Conservation (phyloP, 1,140 invertebrate species). For the Sitodiplosis mosellana region DNA sequence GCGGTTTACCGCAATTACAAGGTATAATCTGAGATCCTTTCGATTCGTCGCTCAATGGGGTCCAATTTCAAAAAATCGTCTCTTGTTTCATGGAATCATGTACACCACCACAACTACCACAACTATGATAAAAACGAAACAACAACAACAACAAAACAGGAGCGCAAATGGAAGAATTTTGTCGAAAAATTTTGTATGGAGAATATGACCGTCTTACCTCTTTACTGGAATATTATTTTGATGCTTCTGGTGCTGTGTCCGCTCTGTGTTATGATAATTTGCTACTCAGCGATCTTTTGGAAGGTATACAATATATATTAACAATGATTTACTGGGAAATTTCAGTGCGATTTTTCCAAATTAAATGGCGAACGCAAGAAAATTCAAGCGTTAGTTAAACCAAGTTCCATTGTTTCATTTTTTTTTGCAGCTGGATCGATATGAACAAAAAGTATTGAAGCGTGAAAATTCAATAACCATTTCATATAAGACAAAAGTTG, state of each 20-base stretch:
- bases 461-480: constrained; percentile 33
- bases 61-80: constrained; percentile 1
- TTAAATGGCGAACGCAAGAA: no score
- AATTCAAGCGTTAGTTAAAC: background rate
- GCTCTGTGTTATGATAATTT: constrained; percentile 42
- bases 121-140: no score
- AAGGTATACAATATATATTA: constrained; percentile 32
- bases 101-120: no score
- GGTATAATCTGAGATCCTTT: background rate
- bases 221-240: constrained; percentile 56
- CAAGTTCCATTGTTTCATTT: background rate
- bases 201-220: constrained; percentile 33
- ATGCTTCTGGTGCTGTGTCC: constrained; percentile 51
- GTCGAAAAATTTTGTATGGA: constrained; percentile 49
- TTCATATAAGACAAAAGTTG: constrained; percentile 41
- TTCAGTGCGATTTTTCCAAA: background rate
- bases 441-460: constrained; percentile 32
- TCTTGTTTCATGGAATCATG: constrained; percentile 3
- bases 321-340: background rate
- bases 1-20: constrained; percentile 39
- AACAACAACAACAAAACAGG: constrained; percentile 25
- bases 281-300: constrained; percentile 41
- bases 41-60: constrained; percentile 3
- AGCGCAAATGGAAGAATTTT: constrained; percentile 48
- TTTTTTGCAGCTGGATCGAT: constrained; percentile 30